Conservation (phyloP, 2,113 vertebrate species). For the Charadrius vociferus region DNA sequence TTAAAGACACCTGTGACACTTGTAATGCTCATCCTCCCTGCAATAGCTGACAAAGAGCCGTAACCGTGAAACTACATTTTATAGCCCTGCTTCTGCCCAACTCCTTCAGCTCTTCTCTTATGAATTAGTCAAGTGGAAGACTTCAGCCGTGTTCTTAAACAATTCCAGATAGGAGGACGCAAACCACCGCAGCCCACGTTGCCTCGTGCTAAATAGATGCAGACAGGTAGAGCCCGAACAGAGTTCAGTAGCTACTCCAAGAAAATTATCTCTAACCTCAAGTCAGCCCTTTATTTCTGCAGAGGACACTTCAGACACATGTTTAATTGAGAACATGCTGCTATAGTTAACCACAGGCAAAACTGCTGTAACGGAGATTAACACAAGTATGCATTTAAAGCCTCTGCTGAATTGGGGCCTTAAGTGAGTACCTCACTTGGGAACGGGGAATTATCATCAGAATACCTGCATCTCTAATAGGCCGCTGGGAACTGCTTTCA, state of each 20-base stretch:
- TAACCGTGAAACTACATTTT: neutral
- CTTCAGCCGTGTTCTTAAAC: neutral
- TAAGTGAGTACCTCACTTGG: neutral
- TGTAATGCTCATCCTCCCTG: neutral
- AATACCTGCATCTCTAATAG: neutral
- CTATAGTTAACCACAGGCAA: slow-evolving; percentile 35
- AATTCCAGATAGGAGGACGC: neutral
- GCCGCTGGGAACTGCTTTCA: neutral
- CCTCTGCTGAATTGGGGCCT: neutral
- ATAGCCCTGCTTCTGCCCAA: neutral
- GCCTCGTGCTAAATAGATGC: neutral
- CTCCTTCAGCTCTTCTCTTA: neutral
- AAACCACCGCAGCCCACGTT: neutral
- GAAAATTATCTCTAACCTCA: slow-evolving; percentile 20
- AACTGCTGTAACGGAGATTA: neutral
- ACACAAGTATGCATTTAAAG: neutral
- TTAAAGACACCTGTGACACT: slow-evolving; percentile 1
- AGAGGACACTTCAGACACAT: slow-evolving; percentile 2
- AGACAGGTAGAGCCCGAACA: neutral
- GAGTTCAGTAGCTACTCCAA: neutral
- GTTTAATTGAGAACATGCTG: slow-evolving; percentile 22
- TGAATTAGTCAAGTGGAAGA: neutral
- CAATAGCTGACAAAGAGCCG: neutral
- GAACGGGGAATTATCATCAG: neutral
- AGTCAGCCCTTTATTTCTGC: slow-evolving; percentile 26